Evolutionary conservation across 92 coral and sea anemone genomes (phyloP).

Genomic region (Diadumene lineata): DNA sequence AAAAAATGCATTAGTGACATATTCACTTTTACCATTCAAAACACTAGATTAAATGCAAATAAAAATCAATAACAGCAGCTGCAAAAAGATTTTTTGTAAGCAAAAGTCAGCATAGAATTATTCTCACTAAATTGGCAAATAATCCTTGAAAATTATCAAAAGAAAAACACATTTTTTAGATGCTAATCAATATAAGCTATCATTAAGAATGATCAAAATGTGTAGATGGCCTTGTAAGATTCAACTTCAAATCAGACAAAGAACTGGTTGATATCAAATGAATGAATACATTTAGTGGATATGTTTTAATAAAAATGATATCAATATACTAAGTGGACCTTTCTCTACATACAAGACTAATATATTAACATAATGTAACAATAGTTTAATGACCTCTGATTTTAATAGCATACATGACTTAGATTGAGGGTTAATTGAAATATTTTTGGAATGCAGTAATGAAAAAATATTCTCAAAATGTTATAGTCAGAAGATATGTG

Average conservation of each 20-base stretch:
- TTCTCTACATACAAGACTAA: too few relatives aligned
- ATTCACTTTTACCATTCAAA: too few relatives aligned
- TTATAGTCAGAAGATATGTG: neutral
- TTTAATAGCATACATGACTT: too few relatives aligned
- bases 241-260: neutral
- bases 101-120: neutral
- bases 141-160: neutral
- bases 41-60: too few relatives aligned
- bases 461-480: neutral
- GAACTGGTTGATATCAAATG: neutral
- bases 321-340: too few relatives aligned
- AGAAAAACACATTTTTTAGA: neutral
- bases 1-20: too few relatives aligned
- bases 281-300: too few relatives aligned
- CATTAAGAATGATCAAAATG: neutral
- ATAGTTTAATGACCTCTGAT: neutral
- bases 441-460: slow-evolving; percentile 13
- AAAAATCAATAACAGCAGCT: too few relatives aligned
- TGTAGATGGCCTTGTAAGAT: neutral
- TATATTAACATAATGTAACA: neutral
- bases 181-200: neutral
- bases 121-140: neutral
- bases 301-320: too few relatives aligned
- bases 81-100: too few relatives aligned
- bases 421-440: too few relatives aligned